These are phyloP conservation scores for Ephydatia muelleri DNA, from an alignment of 37 sponge, comb jelly and placozoan species.

Conservation along the genomic window DNA sequence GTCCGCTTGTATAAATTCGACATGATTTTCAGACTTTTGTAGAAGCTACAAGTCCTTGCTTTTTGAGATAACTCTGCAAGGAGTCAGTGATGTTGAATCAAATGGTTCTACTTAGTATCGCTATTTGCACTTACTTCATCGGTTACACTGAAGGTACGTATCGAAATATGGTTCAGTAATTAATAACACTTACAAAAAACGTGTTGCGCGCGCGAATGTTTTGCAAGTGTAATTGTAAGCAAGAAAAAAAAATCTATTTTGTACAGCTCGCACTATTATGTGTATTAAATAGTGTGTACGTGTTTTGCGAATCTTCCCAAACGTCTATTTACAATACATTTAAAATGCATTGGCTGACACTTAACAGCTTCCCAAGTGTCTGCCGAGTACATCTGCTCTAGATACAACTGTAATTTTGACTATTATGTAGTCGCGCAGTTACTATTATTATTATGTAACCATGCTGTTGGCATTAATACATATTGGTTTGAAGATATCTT, in stretches of 20 bases:
- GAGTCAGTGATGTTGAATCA: constrained; percentile 1
- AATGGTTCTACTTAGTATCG: neutral
- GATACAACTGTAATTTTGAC: too few relatives aligned
- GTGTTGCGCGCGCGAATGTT: neutral
- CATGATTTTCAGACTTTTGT: neutral
- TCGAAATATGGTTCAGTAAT: constrained; percentile 1
- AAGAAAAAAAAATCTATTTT: constrained; percentile 1
- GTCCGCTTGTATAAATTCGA: neutral
- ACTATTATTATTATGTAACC: too few relatives aligned
- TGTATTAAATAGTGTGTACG: neutral
- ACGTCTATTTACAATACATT: too few relatives aligned
- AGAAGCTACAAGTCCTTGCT: neutral
- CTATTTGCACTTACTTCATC: constrained; percentile 1
- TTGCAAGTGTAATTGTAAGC: constrained; percentile 1
- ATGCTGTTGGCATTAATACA: too few relatives aligned
- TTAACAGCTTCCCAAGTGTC: too few relatives aligned
- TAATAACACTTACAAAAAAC: neutral
- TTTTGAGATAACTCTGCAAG: constrained; percentile 1
- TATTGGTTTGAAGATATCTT: too few relatives aligned
- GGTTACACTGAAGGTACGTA: neutral
- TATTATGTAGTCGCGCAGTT: too few relatives aligned
- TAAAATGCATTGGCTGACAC: too few relatives aligned
- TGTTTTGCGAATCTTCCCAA: neutral
- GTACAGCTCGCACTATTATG: neutral
- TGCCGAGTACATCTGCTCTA: too few relatives aligned